Evolutionary conservation across 2,113 vertebrate species (phyloP).

Genomic region (Sisor rabdophorus): DNA sequence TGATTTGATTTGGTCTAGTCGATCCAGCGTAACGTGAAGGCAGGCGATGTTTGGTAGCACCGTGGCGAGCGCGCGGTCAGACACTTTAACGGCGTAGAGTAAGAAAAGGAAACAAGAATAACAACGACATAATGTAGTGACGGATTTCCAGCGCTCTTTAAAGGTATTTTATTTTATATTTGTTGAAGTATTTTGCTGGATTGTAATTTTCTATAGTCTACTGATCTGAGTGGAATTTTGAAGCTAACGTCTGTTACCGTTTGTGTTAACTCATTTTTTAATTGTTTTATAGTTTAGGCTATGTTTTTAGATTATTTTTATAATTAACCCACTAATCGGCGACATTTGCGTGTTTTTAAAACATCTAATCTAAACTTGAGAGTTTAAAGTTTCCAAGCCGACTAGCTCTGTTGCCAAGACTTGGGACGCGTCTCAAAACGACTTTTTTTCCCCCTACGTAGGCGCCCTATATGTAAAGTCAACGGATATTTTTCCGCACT

Average conservation of each 20-base stretch:
- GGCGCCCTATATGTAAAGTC: neutral
- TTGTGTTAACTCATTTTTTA: neutral
- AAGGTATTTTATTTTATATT: neutral
- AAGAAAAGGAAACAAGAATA: neutral
- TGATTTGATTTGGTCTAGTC: neutral
- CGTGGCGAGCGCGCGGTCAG: neutral
- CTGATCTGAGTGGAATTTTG: neutral
- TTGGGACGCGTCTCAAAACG: neutral
- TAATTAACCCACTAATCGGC: too few relatives aligned
- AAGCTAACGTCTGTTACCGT: neutral
- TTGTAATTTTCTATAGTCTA: neutral
- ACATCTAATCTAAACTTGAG: neutral
- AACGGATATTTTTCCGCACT: neutral
- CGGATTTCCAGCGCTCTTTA: accelerated
- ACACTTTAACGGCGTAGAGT: neutral
- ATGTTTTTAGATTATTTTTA: neutral
- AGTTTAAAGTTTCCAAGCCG: neutral
- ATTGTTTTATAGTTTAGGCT: neutral
- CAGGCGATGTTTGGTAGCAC: neutral
- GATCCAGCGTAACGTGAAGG: neutral
- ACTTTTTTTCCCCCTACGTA: neutral
- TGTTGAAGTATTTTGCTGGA: too few relatives aligned
- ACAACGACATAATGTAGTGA: neutral
- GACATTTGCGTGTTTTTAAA: neutral
- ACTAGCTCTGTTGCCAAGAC: neutral